Evolutionary conservation across 2,888 invertebrate genomes (phyloP), one percentile per base, ranked within the genome.

Genomic region (Bombyx huttoni): DNA sequence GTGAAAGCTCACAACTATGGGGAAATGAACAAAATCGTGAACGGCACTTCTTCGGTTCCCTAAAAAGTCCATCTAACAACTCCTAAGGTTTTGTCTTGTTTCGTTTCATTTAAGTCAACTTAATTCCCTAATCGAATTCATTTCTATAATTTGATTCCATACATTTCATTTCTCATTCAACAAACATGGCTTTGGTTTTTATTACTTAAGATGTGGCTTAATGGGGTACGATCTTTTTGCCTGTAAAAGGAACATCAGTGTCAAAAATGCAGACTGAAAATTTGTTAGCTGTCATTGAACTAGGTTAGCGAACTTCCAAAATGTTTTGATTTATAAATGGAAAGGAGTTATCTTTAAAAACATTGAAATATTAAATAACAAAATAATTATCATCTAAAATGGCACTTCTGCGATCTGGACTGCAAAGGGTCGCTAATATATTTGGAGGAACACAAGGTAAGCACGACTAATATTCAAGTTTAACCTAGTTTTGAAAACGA

Each of bases 401-500:
- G 82, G 71, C 82, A 54, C 63, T 85, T 57, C 67, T 85, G 52
- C 70, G 81, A 65, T 67, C 79, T 55, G 80, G 84, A 49, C 67
- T 84, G 46, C 81, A 79, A 62, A 76, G 67, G 62, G 64, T 85
- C 5, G 61, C 75, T 13, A 74, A 59, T 59, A 61, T 72, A 52
- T 74, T 85, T 52, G 72, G 57, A 50, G 67, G 62, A 51, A 61
- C 65, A 47, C 77, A 80, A 69, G 80, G 84, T 83, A 65, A 52
- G 54, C 52, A 50, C n/a, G 33, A 45, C 9, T 13, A 13, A 8
- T 13, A 14, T 7, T 34, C 14, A n/a, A 46, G 2, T 12, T 7
- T 47, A 47, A 51, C 35, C 35, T 35, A 1, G 24, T 24, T 24
- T 24, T 24, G 24, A 24, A 40, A 7, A 40, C 7, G 40, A 40